Evolutionary conservation across 2,113 vertebrate species (phyloP).

Genomic region (Synodontis membranacea): DNA sequence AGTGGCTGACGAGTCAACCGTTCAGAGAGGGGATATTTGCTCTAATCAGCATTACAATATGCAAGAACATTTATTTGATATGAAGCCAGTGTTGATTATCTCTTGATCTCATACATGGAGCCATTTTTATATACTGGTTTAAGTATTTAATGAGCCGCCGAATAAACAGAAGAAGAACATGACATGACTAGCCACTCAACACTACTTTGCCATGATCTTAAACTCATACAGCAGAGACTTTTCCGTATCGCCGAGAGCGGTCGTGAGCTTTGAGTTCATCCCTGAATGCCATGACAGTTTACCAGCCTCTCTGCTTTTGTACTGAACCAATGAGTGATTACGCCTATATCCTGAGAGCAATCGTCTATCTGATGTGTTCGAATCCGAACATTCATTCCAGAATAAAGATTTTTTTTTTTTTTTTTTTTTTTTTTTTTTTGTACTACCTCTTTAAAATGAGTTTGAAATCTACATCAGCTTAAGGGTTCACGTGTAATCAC

Average conservation of each 20-base stretch:
- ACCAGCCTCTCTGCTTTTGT: constrained; percentile 42
- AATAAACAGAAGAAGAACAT: constrained; percentile 59
- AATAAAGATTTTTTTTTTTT: constrained; percentile 22
- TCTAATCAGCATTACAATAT: constrained; percentile 62
- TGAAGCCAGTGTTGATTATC: constrained; percentile 40
- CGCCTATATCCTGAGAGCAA: constrained; percentile 26
- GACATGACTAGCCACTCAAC: constrained; percentile 58
- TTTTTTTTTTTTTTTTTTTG: constrained; percentile 42
- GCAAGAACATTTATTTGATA: constrained; percentile 59
- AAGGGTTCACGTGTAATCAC: constrained; percentile 44
- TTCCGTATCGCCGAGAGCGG: background rate
- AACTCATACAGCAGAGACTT: constrained; percentile 34
- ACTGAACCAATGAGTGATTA: constrained; percentile 33
- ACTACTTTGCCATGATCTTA: constrained; percentile 61
- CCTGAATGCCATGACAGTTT: constrained; percentile 34
- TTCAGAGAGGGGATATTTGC: constrained; percentile 50
- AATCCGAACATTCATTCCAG: constrained; percentile 38
- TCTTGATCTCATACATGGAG: constrained; percentile 61
- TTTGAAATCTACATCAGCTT: constrained; percentile 51
- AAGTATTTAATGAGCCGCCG: constrained; percentile 70
- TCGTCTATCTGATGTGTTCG: constrained; percentile 39
- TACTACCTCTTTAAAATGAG: constrained; percentile 71
- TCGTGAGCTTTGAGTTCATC: constrained; percentile 1
- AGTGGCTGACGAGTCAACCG: constrained; percentile 33
- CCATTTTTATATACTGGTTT: constrained; percentile 67